A percentile compares a stretch with the other conserved stretches of the same genome.
phyloP scores from a whole-genome alignment of 2,888 invertebrate genomes.

The Lasioglossum figueresi region DNA sequence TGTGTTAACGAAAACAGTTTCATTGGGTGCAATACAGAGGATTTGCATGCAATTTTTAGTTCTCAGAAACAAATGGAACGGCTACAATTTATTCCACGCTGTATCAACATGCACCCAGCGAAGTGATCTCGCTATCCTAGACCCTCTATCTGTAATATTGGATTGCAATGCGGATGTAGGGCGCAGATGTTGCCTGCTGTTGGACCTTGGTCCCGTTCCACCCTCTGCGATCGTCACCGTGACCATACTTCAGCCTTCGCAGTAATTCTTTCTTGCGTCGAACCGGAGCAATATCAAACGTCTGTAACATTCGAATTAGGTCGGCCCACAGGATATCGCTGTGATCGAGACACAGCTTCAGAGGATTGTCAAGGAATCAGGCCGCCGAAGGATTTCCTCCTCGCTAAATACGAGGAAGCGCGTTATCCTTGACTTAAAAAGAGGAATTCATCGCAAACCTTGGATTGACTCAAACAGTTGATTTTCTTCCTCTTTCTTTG shows the following conservation, averaged over 20 bases:
- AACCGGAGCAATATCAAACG: neutral
- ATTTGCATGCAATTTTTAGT: neutral
- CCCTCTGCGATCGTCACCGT: neutral
- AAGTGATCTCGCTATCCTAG: neutral
- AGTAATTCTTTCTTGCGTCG: conserved; percentile 5
- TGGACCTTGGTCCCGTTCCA: conserved; percentile 7
- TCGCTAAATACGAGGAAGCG: neutral
- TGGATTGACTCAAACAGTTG: neutral
- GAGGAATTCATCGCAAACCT: neutral
- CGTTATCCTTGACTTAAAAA: neutral
- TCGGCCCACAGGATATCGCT: neutral
- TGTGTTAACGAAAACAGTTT: neutral
- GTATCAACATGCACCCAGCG: neutral
- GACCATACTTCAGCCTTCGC: neutral
- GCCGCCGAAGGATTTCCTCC: conserved; percentile 7
- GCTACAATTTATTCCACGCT: neutral
- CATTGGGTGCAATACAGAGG: neutral
- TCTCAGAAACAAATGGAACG: neutral
- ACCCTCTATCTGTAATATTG: neutral
- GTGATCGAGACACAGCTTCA: neutral
- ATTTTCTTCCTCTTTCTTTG: neutral
- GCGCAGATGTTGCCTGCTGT: conserved; percentile 8
- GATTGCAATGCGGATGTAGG: conserved; percentile 1
- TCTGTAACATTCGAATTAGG: neutral
- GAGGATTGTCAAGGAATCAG: conserved; percentile 7